Percentiles rank a stretch among this genome's conserved stretches.
phyloP scores from a whole-genome alignment of 2,888 invertebrate species.

The Nomada ruficornis region DNA sequence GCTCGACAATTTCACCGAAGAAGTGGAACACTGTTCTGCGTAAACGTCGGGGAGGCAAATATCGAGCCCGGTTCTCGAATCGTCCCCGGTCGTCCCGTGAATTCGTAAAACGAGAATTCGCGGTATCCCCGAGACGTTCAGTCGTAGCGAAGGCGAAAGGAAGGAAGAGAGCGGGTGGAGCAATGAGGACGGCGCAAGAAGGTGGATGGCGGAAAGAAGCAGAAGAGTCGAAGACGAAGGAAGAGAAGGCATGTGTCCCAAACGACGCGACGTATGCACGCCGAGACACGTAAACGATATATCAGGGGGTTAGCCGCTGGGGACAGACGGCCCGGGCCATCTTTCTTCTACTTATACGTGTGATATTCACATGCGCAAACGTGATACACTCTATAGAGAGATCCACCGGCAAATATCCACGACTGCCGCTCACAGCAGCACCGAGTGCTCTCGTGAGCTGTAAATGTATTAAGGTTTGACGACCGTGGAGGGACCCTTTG shows the following conservation, averaged over 20 bases:
- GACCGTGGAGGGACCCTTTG: slow-evolving; percentile 81
- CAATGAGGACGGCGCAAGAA: slow-evolving; percentile 50
- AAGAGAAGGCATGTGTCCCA: slow-evolving; percentile 81
- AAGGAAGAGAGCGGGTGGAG: slow-evolving; percentile 23
- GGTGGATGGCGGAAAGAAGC: slow-evolving; percentile 33
- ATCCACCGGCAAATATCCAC: slow-evolving; percentile 75
- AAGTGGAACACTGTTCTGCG: slow-evolving; percentile 28
- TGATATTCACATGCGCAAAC: slow-evolving; percentile 82
- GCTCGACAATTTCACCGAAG: neutral
- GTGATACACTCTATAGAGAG: slow-evolving; percentile 81
- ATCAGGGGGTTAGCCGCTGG: slow-evolving; percentile 84
- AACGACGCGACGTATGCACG: slow-evolving; percentile 84
- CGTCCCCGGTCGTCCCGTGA: slow-evolving; percentile 77
- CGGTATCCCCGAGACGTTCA: slow-evolving; percentile 70
- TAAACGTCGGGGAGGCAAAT: slow-evolving; percentile 12
- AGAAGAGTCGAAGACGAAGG: slow-evolving; percentile 48
- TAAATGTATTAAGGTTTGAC: slow-evolving; percentile 84
- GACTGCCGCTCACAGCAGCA: slow-evolving; percentile 66
- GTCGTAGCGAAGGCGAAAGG: slow-evolving; percentile 7
- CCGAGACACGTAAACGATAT: slow-evolving; percentile 84
- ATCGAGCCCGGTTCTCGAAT: slow-evolving; percentile 68
- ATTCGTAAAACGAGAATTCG: slow-evolving; percentile 82
- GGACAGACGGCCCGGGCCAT: slow-evolving; percentile 83
- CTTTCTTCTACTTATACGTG: slow-evolving; percentile 82
- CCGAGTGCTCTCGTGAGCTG: slow-evolving; percentile 79